A percentile compares a stretch with the other conserved stretches of the same genome.
Conservation (phyloP, 2,113 vertebrate species). For the Melanerpes formicivorus region DNA sequence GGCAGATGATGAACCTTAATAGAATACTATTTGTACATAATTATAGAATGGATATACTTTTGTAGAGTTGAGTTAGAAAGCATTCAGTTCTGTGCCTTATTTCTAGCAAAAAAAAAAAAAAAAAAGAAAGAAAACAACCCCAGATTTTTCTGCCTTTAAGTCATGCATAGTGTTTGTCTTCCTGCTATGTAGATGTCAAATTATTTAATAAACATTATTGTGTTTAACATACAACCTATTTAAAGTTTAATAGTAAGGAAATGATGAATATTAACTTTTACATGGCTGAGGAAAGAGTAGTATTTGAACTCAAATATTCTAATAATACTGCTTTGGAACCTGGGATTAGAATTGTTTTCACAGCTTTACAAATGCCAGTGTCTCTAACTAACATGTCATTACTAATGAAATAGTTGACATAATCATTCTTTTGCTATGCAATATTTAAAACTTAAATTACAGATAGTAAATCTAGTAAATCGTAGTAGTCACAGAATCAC, state of each 20-base stretch:
- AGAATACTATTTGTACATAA: background rate
- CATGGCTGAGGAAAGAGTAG: background rate
- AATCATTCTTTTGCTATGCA: background rate
- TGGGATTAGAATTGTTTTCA: background rate
- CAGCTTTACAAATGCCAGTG: background rate
- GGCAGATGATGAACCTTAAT: background rate
- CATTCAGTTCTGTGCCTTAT: background rate
- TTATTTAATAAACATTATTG: background rate
- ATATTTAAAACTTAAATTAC: slow-evolving; percentile 1
- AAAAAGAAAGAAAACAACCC: accelerated
- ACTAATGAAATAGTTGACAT: background rate
- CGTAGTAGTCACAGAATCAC: background rate
- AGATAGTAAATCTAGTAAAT: background rate
- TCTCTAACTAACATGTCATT: background rate
- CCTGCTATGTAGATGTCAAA: background rate
- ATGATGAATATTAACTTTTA: background rate
- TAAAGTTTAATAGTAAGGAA: background rate
- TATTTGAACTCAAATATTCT: background rate
- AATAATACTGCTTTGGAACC: background rate
- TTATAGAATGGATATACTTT: background rate
- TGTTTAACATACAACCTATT: background rate
- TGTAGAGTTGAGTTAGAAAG: accelerated
- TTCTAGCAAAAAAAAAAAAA: background rate
- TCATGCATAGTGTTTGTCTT: background rate
- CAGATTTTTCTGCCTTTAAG: background rate